Evolutionary conservation across 2,888 invertebrate species (phyloP), one percentile per base, ranked within the genome.

Genomic region (Pandemis corylana): DNA sequence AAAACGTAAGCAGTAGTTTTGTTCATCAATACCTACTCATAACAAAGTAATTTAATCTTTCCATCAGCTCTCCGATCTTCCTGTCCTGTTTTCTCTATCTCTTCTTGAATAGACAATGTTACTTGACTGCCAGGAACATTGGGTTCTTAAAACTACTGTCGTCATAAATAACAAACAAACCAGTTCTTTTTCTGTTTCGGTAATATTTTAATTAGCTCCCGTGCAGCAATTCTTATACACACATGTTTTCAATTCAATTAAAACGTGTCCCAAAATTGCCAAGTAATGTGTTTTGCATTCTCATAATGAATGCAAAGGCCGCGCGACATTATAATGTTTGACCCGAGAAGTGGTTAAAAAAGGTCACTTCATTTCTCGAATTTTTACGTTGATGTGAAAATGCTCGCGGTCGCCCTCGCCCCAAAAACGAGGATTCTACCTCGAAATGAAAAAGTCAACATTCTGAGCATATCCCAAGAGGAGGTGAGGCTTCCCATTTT

Each of bases 281-380:
- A 28, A 36, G 41, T 44, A 12, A 12, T 56, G 42, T 56, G 44
- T 53, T 65, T 41, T 41, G 51, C 67, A 42, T 41, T 53, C 51
- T 12, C 41, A 44, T 20, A 44, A 59, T 44, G 20, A 44, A 20
- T 41, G 44, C 44, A 44, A 56, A 65, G 66, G 41, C 15, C 75
- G 51, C 59, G 28, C 62, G 62, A 75, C 75, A 75, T 75, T 71
- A 68, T 68, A 75, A 75, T 41, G 70, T 75, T 69, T 69, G 56
- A 68, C n/a, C 67, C 42, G 56, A 59, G 59, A 68, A 36, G 20
- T 68, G 46, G 42, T 68, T 51, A 68, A 69, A 73, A 46, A 69
- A 62, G 72, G 68, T 62, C 64, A 68, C 41, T 66, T 62, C 62
- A 67, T 70, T 75, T 49, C 67, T 63, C 20, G 67, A 41, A 63